phyloP scores from a whole-genome alignment of 2,888 invertebrate genomes.

The Meta bourneti region DNA sequence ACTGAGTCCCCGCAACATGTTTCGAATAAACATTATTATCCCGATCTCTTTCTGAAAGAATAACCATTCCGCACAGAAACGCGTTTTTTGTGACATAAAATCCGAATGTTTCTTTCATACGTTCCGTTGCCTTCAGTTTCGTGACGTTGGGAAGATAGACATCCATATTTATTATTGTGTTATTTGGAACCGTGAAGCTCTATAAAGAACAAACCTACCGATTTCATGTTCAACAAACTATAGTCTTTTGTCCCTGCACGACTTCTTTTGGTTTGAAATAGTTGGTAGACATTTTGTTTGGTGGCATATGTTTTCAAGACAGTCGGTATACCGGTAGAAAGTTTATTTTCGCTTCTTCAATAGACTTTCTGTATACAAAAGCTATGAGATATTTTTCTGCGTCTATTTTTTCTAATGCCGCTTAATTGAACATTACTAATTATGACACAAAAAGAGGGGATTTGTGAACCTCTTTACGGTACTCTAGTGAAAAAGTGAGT shows the following conservation, averaged over 20 bases:
- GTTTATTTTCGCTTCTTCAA: not conserved
- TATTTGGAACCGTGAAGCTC: slow-evolving; percentile 5
- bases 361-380: not conserved
- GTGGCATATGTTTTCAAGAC: not conserved
- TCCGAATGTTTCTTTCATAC: slow-evolving; percentile 39
- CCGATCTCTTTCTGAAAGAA: slow-evolving; percentile 23
- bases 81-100: slow-evolving; percentile 21
- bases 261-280: not conserved
- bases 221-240: not conserved
- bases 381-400: not conserved
- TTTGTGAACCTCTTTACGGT: too few relatives aligned
- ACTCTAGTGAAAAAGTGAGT: too few relatives aligned
- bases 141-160: slow-evolving; percentile 11
- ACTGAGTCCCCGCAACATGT: not conserved
- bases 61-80: slow-evolving; percentile 13
- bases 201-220: not conserved
- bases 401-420: too few relatives aligned
- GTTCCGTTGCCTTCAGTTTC: not conserved
- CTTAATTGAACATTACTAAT: too few relatives aligned
- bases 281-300: not conserved
- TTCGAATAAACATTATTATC: slow-evolving; percentile 32
- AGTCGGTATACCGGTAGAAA: not conserved
- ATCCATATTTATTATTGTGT: slow-evolving; percentile 40
- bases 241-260: not conserved
- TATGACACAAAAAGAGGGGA: too few relatives aligned